Evolutionary conservation across 2,797 vertebrate genomes (phyloP), one percentile per base, ranked within the genome.

Genomic region (Gymnothorax reevesii): DNA sequence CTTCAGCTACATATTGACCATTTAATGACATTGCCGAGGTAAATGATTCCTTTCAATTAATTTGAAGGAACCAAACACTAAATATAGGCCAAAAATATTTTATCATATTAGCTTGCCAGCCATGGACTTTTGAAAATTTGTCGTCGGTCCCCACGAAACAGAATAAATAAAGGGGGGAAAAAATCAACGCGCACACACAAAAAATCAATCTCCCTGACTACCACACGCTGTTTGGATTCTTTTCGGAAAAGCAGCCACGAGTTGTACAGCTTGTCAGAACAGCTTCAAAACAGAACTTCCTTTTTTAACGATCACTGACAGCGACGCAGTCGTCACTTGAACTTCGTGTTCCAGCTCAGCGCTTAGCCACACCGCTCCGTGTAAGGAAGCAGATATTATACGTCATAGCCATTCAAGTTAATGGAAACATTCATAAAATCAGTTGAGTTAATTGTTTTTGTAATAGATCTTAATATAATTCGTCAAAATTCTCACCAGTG

Each of bases 401-500:
- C 84, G 87, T 88, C 87, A 88, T 82, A 12, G 7, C 17, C 22
- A 49, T 7, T 83, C n/a, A 60, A 25, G 9, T 90, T 85, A 69
- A 3, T 0, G 73, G 87, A 89, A 0, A 1, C 3, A 1, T 12
- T 7, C 55, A 17, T 57, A 59, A 15, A 57, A 57, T 13, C 54
- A 3, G 59, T 83, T 57, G 20, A 13, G 12, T 13, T 25, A 3
- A 57, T 25, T 83, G 1, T 12, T 59, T 57, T 83, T 52, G 0
- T 8, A 9, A 4, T 52, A 5, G 2, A 42, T 8, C 57, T 57
- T 57, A 42, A 49, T 42, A 27, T 57, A 15, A 1, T 52, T 1
- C 87, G 93, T 93, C 90, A 93, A 90, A 88, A 88, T 85, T 62
- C 42, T 49, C 25, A 13, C 10, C 33, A 1, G 22, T 42, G 17